These are phyloP conservation scores for Otus sunia DNA, from an alignment of 2,113 vertebrate genomes.

Conservation along the genomic window DNA sequence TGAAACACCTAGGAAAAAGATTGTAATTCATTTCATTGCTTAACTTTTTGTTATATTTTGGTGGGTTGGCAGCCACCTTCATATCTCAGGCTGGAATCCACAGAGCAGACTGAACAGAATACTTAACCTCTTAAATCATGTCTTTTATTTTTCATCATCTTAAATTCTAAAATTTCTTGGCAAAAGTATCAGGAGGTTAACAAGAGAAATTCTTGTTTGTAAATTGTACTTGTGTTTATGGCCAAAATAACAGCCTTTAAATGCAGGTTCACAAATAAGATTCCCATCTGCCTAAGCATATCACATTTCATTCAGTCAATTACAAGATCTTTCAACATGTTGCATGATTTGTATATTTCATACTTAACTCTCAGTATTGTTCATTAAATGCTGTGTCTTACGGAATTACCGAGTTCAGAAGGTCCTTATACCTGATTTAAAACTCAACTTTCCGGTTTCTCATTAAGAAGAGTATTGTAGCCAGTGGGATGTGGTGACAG, in stretches of 20 bases:
- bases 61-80: background rate
- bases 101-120: constrained; percentile 3
- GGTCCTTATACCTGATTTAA: background rate
- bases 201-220: constrained; percentile 4
- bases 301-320: background rate
- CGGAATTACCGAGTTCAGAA: background rate
- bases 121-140: constrained; percentile 14
- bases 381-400: background rate
- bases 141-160: constrained; percentile 27
- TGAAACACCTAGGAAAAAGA: background rate
- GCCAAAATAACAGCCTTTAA: background rate
- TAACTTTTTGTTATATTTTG: background rate
- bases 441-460: background rate
- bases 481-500: background rate
- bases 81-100: background rate
- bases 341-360: rapidly evolving
- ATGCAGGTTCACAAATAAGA: background rate
- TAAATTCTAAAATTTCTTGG: background rate
- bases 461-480: background rate
- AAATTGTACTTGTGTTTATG: background rate
- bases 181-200: background rate
- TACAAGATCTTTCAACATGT: background rate
- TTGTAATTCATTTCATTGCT: background rate
- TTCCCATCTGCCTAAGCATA: background rate
- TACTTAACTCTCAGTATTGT: background rate